Conservation (phyloP, 2,797 vertebrate species). For the Melanotaenia parkinsoni region DNA sequence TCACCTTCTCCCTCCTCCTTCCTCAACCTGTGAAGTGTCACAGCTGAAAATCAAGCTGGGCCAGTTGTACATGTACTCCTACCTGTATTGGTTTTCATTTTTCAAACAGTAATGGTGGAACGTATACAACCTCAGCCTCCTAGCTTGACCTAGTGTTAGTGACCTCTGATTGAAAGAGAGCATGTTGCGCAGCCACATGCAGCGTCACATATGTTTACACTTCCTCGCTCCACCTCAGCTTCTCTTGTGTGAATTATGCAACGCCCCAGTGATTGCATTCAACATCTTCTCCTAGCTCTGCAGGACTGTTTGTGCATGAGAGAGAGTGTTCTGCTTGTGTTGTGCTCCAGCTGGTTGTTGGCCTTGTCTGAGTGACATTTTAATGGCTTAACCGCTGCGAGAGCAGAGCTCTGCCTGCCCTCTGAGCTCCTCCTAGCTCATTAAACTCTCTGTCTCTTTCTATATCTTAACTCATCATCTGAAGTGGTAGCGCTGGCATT, state of each 20-base stretch:
- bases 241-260: slow-evolving; percentile 66
- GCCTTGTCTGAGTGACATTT: slow-evolving; percentile 72
- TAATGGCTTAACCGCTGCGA: slow-evolving; percentile 70
- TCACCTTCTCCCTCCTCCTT: background rate
- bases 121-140: slow-evolving; percentile 3
- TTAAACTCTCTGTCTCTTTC: slow-evolving; percentile 46
- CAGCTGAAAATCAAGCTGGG: background rate
- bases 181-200: slow-evolving; percentile 53
- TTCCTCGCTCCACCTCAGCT: slow-evolving; percentile 38
- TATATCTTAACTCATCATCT: slow-evolving; percentile 1
- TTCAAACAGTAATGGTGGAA: background rate
- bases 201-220: slow-evolving; percentile 62
- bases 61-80: background rate
- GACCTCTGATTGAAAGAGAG: slow-evolving; percentile 38
- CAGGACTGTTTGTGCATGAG: slow-evolving; percentile 42
- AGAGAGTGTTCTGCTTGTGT: slow-evolving; percentile 34
- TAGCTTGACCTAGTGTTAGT: slow-evolving; percentile 41
- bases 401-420: slow-evolving; percentile 61
- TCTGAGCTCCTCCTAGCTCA: slow-evolving; percentile 60
- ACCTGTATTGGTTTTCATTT: background rate
- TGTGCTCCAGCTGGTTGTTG: slow-evolving; percentile 67
- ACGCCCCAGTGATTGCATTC: slow-evolving; percentile 44
- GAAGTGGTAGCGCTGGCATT: slow-evolving; percentile 24
- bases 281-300: slow-evolving; percentile 56
- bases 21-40: background rate